Evolutionary conservation across 2,113 vertebrate species (phyloP).

Genomic region (Amphiprion percula): DNA sequence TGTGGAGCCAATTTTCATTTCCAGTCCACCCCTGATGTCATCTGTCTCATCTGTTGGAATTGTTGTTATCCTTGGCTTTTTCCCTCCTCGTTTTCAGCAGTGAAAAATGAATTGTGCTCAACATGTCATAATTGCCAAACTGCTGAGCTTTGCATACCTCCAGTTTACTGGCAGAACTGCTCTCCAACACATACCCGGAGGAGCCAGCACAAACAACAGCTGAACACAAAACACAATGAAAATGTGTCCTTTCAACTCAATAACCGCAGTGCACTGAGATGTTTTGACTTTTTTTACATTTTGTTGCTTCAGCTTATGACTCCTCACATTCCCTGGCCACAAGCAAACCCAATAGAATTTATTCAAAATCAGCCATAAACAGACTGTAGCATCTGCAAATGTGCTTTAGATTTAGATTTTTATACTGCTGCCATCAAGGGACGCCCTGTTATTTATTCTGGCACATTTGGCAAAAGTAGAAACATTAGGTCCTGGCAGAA

Average conservation of each 20-base stretch:
- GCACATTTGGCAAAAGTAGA: conserved; percentile 10
- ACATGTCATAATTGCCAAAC: conserved; percentile 36
- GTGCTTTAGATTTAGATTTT: conserved; percentile 12
- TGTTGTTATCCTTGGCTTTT: conserved; percentile 17
- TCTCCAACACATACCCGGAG: conserved; percentile 15
- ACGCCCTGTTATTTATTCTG: conserved; percentile 2
- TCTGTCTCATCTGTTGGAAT: conserved; percentile 9
- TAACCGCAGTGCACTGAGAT: neutral
- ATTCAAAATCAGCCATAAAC: conserved; percentile 13
- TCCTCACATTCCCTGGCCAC: neutral
- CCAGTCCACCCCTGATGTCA: conserved; percentile 20
- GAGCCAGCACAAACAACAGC: neutral
- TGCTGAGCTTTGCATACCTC: conserved; percentile 39
- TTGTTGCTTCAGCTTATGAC: neutral
- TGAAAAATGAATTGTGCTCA: conserved; percentile 4
- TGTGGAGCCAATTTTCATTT: conserved; percentile 19
- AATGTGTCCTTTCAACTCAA: conserved; percentile 27
- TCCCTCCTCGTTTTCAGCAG: conserved; percentile 4
- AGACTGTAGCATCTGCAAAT: neutral
- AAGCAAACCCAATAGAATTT: conserved; percentile 6
- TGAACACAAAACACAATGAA: conserved; percentile 22
- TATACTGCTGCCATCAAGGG: conserved; percentile 12
- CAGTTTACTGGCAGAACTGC: conserved; percentile 32
- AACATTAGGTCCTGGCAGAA: conserved; percentile 5
- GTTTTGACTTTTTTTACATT: neutral